Evolutionary conservation across 2,888 invertebrate genomes (phyloP).

Genomic region (Catocala sponsa): DNA sequence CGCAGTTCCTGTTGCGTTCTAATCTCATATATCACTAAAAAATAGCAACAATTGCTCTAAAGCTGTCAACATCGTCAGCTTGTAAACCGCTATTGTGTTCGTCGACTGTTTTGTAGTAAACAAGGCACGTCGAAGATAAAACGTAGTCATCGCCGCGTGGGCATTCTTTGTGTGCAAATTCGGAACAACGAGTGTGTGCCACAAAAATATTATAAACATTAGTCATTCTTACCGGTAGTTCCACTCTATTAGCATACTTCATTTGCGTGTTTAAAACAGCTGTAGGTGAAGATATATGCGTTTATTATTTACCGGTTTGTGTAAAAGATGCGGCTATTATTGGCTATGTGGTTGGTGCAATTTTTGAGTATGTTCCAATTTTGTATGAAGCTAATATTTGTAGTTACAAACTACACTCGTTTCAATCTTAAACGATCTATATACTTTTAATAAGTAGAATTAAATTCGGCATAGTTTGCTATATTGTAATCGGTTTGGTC

Average conservation of each 20-base stretch:
- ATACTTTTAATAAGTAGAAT: too few species aligned
- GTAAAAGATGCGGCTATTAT: neutral
- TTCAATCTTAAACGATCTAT: too few species aligned
- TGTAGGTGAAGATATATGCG: constrained; percentile 6
- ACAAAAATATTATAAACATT: constrained; percentile 54
- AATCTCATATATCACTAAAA: neutral
- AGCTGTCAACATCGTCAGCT: constrained; percentile 12
- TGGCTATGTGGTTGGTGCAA: too few species aligned
- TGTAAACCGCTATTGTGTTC: constrained; percentile 8
- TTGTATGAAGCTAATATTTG: too few species aligned
- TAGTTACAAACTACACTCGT: too few species aligned
- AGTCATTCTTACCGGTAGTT: constrained; percentile 51
- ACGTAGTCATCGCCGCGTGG: constrained; percentile 52
- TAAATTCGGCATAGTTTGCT: too few species aligned
- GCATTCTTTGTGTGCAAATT: constrained; percentile 63
- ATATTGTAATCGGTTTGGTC: too few species aligned
- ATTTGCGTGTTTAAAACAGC: constrained; percentile 20
- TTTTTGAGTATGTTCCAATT: too few species aligned
- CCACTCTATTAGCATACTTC: constrained; percentile 38
- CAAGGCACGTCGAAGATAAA: constrained; percentile 55
- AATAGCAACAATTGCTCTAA: neutral
- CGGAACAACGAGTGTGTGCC: constrained; percentile 45
- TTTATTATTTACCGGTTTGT: neutral
- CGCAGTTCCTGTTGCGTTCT: too few species aligned
- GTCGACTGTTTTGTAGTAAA: constrained; percentile 49